Evolutionary conservation across 2,888 invertebrate species (phyloP), one percentile per base, ranked within the genome.

Genomic region (Cheilosia scutellata): DNA sequence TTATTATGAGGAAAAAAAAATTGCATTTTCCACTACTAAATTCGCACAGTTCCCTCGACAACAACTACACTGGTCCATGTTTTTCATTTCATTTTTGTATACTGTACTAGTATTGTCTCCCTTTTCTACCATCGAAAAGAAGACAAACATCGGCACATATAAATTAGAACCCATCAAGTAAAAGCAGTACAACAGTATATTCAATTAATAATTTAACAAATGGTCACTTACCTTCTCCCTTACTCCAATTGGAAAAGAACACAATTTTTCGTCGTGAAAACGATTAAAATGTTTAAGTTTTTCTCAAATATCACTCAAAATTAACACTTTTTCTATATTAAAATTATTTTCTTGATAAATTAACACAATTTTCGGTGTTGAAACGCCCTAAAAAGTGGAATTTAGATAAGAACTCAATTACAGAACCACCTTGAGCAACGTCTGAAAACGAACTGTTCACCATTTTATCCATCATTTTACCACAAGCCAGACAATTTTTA

Each of bases 391-490:
- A 68, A 66, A 77, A 57, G 53, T 65, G 51, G 40, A 82, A 58
- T 68, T 74, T 57, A 6, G 37, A 9, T 9, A 42, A n/a, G 27
- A 33, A 47, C 9, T 49, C 25, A 16, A 79, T 9, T 72, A 16
- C 65, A 75, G 33, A 70, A 66, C 44, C 31, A 37, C 20, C 7
- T 47, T 31, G 40, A 51, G 29, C 70, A 66, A 86, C 76, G 82
- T 82, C 86, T 82, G 76, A 77, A 77, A 86, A 86, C 86, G 86
- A 86, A 86, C 86, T 86, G 82, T 77, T 74, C 77, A 42, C 20
- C 20, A 20, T 20, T 20, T 20, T 76, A 76, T 76, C 65, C 51
- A 51, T 27, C 51, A 51, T 51, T 51, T 51, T 51, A 27, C 51
- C 27, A 57, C 80, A 77, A 84, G 72, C 80, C 58, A 77, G 86